phyloP scores from a whole-genome alignment of 2,888 invertebrate genomes.

The Troglohyphantes excavatus region DNA sequence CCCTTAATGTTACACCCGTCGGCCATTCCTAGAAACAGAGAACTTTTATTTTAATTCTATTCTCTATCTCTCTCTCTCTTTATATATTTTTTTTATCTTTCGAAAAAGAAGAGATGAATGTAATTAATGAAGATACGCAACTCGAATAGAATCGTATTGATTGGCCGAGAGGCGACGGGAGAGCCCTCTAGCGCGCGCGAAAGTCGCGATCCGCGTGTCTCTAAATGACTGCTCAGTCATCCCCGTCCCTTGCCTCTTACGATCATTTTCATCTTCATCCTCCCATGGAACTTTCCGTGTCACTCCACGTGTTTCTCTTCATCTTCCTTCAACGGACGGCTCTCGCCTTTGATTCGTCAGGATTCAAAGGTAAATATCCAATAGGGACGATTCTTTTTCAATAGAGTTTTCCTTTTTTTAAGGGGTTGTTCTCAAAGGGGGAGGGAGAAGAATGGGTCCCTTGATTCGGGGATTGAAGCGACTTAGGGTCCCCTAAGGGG shows the following conservation, averaged over 20 bases:
- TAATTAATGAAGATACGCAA: conserved; percentile 75
- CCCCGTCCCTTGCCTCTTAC: conserved; percentile 62
- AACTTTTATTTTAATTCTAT: conserved; percentile 68
- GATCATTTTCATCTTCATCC: conserved; percentile 70
- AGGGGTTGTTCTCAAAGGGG: conserved; percentile 11
- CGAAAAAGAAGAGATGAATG: conserved; percentile 42
- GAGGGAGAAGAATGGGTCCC: conserved; percentile 1
- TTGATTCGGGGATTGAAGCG: background rate
- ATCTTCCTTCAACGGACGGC: conserved; percentile 13
- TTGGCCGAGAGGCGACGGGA: conserved; percentile 66
- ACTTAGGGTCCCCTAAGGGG: background rate
- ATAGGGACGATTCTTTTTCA: conserved; percentile 58
- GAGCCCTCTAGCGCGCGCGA: conserved; percentile 63
- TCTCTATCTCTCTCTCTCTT: conserved; percentile 14
- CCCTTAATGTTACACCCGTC: conserved; percentile 74
- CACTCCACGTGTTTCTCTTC: conserved; percentile 68
- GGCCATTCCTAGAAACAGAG: conserved; percentile 46
- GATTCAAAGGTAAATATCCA: conserved; percentile 76
- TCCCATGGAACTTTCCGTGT: conserved; percentile 66
- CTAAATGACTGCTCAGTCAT: conserved; percentile 77
- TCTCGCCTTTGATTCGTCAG: conserved; percentile 74
- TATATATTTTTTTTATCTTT: background rate
- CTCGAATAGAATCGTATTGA: conserved; percentile 69
- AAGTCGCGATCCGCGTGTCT: conserved; percentile 22
- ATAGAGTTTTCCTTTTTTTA: conserved; percentile 33